Evolutionary conservation across 30 jellyfish, hydroid and myxozoan genomes (phyloP).

Genomic region (Aurelia sp.): DNA sequence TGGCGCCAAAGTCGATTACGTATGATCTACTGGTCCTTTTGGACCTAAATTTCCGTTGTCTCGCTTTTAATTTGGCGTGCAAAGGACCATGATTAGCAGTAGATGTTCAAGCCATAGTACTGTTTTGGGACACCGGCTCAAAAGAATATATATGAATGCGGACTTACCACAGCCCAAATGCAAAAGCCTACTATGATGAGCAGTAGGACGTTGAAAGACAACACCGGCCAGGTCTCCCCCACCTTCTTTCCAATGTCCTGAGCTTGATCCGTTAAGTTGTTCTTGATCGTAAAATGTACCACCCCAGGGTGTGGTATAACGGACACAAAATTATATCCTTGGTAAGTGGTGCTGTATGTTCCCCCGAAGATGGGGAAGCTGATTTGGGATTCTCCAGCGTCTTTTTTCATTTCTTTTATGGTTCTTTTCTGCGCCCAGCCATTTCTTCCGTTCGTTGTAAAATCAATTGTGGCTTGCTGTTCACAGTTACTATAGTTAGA

Average conservation of each 20-base stretch:
- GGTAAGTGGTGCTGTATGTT: neutral
- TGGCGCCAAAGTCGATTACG: too few species aligned
- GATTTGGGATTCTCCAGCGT: neutral
- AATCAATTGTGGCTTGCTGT: too few species aligned
- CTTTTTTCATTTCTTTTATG: too few species aligned
- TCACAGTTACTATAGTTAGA: too few species aligned
- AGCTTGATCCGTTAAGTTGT: neutral
- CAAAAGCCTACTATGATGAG: slow-evolving; percentile 14
- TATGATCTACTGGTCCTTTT: neutral
- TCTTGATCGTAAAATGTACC: slow-evolving; percentile 4
- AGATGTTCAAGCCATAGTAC: neutral
- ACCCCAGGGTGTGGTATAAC: slow-evolving; percentile 62
- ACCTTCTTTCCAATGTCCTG: neutral
- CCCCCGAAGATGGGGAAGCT: slow-evolving; percentile 53
- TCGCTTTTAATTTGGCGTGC: neutral
- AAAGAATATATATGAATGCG: neutral
- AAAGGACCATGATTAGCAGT: too few species aligned
- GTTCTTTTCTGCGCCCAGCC: too few species aligned
- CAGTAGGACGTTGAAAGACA: slow-evolving; percentile 16
- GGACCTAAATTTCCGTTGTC: neutral
- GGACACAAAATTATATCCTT: slow-evolving; percentile 43
- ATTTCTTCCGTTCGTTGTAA: too few species aligned
- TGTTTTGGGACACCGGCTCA: neutral
- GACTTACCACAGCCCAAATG: slow-evolving; percentile 49
- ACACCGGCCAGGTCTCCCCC: slow-evolving; percentile 26